Evolutionary conservation across 2,888 invertebrate genomes (phyloP), one percentile per base, ranked within the genome.

Genomic region (Apomyelois bistriatella): DNA sequence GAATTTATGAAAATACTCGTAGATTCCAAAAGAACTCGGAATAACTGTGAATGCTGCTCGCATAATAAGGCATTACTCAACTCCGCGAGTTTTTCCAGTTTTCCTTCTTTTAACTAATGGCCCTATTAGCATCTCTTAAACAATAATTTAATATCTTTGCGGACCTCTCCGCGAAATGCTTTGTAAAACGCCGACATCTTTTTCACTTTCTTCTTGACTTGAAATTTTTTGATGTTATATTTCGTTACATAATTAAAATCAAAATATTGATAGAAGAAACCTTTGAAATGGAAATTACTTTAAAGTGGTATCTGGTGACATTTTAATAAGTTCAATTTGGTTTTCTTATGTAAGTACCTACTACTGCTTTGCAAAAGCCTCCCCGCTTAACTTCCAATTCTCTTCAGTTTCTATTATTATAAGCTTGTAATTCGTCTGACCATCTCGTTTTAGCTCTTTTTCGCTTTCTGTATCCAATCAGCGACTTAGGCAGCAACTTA

Each of bases 81-180:
- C 59, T 64, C 57, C 55, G 56, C 59, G 62, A 68, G 66, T 74
- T 76, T 73, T 75, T 72, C 62, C 69, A 64, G 67, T 66, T 70
- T 71, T 72, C 68, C n/a, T n/a, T n/a, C 67, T 74, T 72, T 68
- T 76, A 76, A 78, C 69, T 80, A 79, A 85, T 82, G 76, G 68
- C 72, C 76, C 78, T 81, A 84, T 85, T 82, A 82, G 78, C 78
- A 82, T 83, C 72, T 74, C 68, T 72, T 69, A 75, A 71, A 76
- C 72, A 80, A 79, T 79, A 77, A 82, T 82, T 83, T 82, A 75
- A 82, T 79, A 79, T 74, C 68, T 67, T 65, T 61, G 58, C 60
- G 58, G 59, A 66, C 64, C 70, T 66, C 68, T 66, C 64, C 58
- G 62, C 64, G 59, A 70, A 73, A 72, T 69, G 74, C 65, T 69